phyloP scores from a whole-genome alignment of 2,797 vertebrate species.

The Lagocephalus sceleratus region DNA sequence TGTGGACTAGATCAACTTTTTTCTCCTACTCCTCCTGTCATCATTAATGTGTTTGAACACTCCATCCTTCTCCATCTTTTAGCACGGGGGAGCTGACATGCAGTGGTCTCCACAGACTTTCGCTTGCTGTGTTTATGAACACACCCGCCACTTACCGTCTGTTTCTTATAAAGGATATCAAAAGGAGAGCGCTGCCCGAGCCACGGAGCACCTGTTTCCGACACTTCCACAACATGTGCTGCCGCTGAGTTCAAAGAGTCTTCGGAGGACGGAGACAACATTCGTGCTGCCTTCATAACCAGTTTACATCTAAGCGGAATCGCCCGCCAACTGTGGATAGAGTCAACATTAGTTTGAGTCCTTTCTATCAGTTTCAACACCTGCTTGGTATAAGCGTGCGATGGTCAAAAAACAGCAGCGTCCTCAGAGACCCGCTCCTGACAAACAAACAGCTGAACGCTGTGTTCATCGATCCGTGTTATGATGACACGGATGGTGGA shows the following conservation, averaged over 20 bases:
- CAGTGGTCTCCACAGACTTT: slow-evolving; percentile 49
- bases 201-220: slow-evolving; percentile 79
- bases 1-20: slow-evolving; percentile 1
- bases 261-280: slow-evolving; percentile 51
- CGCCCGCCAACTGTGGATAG: neutral
- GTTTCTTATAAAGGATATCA: slow-evolving; percentile 81
- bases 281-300: slow-evolving; percentile 36
- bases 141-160: slow-evolving; percentile 68
- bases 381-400: neutral
- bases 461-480: slow-evolving; percentile 5
- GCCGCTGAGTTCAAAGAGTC: slow-evolving; percentile 70
- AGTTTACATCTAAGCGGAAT: slow-evolving; percentile 9
- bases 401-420: neutral
- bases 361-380: neutral
- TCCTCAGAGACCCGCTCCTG: slow-evolving; percentile 5
- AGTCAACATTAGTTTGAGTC: neutral
- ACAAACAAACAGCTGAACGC: slow-evolving; percentile 19
- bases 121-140: slow-evolving; percentile 67
- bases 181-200: slow-evolving; percentile 66
- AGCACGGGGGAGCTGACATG: slow-evolving; percentile 43
- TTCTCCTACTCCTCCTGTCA: neutral
- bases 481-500: slow-evolving; percentile 23
- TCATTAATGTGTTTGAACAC: slow-evolving; percentile 21
- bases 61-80: slow-evolving; percentile 28
- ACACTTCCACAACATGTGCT: slow-evolving; percentile 74